A percentile compares a stretch with the other conserved stretches of the same genome.
These are phyloP conservation scores for Corythucha ciliata DNA, from an alignment of 2,888 invertebrate species.

Conservation along the genomic window DNA sequence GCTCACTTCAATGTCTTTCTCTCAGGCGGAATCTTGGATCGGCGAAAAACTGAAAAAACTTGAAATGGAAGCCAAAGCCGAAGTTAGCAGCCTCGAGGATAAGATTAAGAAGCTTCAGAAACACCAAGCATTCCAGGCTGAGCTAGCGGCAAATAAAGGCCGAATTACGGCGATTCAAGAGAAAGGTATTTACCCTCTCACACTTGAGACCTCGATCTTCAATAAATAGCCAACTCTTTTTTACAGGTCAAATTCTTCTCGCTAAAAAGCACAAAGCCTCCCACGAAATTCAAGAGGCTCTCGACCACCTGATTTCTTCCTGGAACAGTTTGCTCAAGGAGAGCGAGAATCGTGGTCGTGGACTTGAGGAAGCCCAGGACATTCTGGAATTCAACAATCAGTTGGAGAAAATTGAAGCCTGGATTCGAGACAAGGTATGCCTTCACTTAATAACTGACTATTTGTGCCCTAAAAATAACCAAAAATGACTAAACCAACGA, in stretches of 20 bases:
- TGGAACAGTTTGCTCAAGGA: conserved; percentile 72
- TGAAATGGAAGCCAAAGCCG: conserved; percentile 64
- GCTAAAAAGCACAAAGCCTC: conserved; percentile 62
- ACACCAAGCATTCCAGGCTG: conserved; percentile 90
- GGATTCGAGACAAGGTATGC: conserved; percentile 90
- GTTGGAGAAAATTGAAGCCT: conserved; percentile 88
- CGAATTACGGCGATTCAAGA: conserved; percentile 71
- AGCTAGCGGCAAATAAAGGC: conserved; percentile 76
- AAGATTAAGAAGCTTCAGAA: conserved; percentile 92
- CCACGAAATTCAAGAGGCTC: conserved; percentile 57
- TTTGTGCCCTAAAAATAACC: too few species aligned
- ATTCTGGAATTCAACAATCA: conserved; percentile 95
- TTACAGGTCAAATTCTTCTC: conserved; percentile 54
- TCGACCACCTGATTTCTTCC: conserved; percentile 57
- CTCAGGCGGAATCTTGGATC: conserved; percentile 73
- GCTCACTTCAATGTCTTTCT: background rate
- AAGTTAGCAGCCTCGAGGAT: conserved; percentile 71
- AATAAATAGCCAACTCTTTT: background rate
- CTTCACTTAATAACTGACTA: too few species aligned
- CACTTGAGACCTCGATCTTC: background rate
- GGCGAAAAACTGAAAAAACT: conserved; percentile 82
- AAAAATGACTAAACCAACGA: too few species aligned
- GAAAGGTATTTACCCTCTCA: conserved; percentile 32
- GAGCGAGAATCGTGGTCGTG: conserved; percentile 59
- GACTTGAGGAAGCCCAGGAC: conserved; percentile 93